Evolutionary conservation across 2,113 vertebrate genomes (phyloP), one percentile per base, ranked within the genome.

Genomic region (Rhinolophus ferrumequinum): DNA sequence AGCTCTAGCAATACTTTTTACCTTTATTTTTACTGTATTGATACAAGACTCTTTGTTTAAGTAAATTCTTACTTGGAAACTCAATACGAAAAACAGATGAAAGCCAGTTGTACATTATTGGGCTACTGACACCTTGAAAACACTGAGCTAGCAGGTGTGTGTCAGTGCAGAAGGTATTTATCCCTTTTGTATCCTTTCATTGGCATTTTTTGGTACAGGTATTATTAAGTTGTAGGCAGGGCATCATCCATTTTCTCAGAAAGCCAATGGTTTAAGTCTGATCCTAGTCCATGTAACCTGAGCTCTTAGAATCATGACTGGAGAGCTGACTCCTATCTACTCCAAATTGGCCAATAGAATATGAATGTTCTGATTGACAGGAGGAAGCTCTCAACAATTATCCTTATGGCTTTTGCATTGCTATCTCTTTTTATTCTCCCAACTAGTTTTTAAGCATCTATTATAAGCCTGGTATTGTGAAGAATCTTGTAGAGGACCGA

Each of bases 51-150:
- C 15, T 62, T 79, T 58, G 3, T 21, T 88, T 88, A 64, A 87
- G 79, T 33, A 87, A 95, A 96, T 8, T 60, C 11, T 62, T 69
- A 64, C 26, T 58, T 93, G 85, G 41, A 94, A 80, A 85, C 11
- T 73, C 47, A 94, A 28, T 15, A 67, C 50, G 38, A 70, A 66
- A 84, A 90, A 56, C 8, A 75, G 13, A 47, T 60, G 21, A 56
- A 77, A 66, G 1, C 8, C 24, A 1, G 2, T 33, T 73, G 18
- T 47, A 2, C 3, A 8, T 52, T 60, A 0, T 70, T 22, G 24
- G 19, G 7, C 56, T 67, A 38, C 38, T 60, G 50, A 64, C 21
- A 77, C 47, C 3, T 70, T 52, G 56, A 35, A 69, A 52, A 47
- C 0, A 4, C 11, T 41, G 16, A 54, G 41, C 22, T 13, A 47